Conservation (phyloP, 2,113 vertebrate genomes). For the Engraulis encrasicolus region DNA sequence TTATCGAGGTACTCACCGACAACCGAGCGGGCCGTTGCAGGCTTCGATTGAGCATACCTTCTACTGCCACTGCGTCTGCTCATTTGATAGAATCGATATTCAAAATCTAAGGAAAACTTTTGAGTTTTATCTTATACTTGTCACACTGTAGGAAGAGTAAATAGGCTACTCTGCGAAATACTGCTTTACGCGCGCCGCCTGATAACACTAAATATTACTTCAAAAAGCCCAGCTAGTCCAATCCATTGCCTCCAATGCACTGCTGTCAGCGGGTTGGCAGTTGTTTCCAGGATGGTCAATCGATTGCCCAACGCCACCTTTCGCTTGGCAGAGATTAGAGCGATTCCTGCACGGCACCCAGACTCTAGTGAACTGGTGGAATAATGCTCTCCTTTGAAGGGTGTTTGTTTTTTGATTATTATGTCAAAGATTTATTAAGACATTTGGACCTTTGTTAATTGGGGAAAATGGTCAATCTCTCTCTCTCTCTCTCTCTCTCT, state of each 20-base stretch:
- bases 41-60: slow-evolving; percentile 21
- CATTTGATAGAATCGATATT: slow-evolving; percentile 15
- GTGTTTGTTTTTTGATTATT: no score
- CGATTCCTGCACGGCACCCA: background rate
- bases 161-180: background rate
- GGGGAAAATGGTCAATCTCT: no score
- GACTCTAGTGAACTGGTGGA: no score
- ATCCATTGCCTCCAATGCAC: slow-evolving; percentile 11
- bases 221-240: background rate
- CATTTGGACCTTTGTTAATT: no score
- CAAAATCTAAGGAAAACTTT: background rate
- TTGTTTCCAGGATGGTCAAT: slow-evolving; percentile 70
- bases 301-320: slow-evolving; percentile 57
- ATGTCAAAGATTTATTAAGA: no score
- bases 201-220: background rate
- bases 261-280: slow-evolving; percentile 7
- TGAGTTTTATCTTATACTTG: background rate
- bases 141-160: background rate
- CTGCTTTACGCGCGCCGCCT: background rate
- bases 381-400: no score
- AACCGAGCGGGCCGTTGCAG: slow-evolving; percentile 20
- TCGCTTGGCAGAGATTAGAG: slow-evolving; percentile 39
- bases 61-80: background rate
- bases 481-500: no score
- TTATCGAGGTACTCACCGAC: slow-evolving; percentile 17